Evolutionary conservation across 30 jellyfish, hydroid and myxozoan species (phyloP).

Genomic region (Cassiopea xamachana): DNA sequence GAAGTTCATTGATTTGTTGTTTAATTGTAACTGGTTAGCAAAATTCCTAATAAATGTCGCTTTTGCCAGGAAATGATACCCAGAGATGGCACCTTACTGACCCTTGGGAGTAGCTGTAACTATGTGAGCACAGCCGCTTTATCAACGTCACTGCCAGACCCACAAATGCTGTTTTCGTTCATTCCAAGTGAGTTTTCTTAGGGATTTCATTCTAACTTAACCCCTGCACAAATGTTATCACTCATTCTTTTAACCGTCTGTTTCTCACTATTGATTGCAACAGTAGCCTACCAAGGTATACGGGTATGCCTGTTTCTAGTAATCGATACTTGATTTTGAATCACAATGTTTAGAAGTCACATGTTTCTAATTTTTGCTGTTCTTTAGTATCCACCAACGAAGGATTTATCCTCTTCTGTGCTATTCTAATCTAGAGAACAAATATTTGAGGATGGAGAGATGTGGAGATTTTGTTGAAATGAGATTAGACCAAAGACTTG

Average conservation of each 20-base stretch:
- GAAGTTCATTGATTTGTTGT: not conserved
- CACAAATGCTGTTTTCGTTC: constrained; percentile 91
- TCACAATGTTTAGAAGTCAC: too few species aligned
- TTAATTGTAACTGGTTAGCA: not conserved
- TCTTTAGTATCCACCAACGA: not conserved
- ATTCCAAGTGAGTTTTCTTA: constrained; percentile 80
- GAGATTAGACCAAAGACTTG: constrained; percentile 86
- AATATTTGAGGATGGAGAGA: constrained; percentile 63
- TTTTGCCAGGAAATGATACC: constrained; percentile 89
- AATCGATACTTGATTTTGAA: too few species aligned
- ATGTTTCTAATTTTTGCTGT: too few species aligned
- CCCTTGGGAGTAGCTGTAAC: constrained; percentile 81
- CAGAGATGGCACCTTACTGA: constrained; percentile 69
- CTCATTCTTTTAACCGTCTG: too few species aligned
- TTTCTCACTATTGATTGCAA: too few species aligned
- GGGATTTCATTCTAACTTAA: too few species aligned
- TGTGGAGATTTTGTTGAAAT: constrained; percentile 78
- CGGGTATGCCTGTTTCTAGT: too few species aligned
- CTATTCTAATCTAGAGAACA: constrained; percentile 52
- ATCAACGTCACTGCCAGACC: constrained; percentile 68
- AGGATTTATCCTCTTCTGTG: not conserved
- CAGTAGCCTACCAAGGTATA: too few species aligned
- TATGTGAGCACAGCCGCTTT: constrained; percentile 7
- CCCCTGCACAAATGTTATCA: too few species aligned
- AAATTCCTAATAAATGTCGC: too few species aligned